Conservation (phyloP, 2,797 vertebrate species). For the Phalloptychus januarius region DNA sequence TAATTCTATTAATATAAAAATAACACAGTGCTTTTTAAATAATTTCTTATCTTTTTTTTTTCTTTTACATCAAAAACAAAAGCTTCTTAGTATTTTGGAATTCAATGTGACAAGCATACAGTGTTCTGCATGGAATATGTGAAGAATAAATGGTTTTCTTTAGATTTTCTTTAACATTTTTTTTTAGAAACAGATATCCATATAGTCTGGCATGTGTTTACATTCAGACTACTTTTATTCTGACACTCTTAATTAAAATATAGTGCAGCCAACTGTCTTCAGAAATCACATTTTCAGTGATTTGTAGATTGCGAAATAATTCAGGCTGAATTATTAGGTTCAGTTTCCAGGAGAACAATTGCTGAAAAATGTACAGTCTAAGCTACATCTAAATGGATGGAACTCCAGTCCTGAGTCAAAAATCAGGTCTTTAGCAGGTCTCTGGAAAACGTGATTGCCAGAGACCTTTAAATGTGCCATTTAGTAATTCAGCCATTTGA, state of each 20-base stretch:
- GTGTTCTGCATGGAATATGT: background rate
- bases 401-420: no score
- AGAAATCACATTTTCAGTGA: background rate
- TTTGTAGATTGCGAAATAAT: background rate
- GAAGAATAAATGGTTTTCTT: background rate
- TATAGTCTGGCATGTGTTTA: background rate
- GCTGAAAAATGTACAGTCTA: background rate
- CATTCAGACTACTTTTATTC: background rate
- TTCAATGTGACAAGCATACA: background rate
- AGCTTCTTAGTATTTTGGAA: background rate
- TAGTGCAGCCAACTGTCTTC: background rate
- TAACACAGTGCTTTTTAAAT: background rate
- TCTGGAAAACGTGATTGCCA: no score
- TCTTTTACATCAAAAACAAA: background rate
- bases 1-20: background rate
- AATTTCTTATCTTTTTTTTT: background rate
- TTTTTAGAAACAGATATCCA: background rate
- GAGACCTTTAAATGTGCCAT: no score
- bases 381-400: no score
- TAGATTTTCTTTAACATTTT: no score
- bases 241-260: background rate
- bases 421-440: no score
- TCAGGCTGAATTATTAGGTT: background rate
- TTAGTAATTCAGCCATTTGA: no score
- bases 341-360: background rate